Percentiles rank a stretch among this genome's conserved stretches.
Conservation (phyloP, 2,797 vertebrate species). For the Phyllotis vaccarum region DNA sequence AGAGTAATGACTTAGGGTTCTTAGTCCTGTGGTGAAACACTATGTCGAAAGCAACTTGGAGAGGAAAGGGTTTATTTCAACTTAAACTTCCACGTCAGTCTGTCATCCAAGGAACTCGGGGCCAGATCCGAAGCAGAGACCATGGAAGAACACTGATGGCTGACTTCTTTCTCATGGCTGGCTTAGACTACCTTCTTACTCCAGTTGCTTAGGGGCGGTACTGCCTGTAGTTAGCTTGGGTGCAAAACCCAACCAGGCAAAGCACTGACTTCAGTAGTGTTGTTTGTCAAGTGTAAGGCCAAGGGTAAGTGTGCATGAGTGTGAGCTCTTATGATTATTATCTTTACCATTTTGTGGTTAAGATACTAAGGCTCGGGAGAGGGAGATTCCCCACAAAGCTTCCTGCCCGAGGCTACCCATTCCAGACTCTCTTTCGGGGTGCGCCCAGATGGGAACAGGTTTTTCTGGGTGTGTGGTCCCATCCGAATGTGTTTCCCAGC, state of each 20-base stretch:
- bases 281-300: background rate
- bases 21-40: background rate
- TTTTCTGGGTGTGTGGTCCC: background rate
- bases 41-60: background rate
- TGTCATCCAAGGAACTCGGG: background rate
- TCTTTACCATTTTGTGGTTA: background rate
- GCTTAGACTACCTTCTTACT: background rate
- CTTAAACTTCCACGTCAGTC: too few relatives aligned
- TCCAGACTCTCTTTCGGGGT: background rate
- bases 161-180: background rate
- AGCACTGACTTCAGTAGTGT: background rate
- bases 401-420: background rate
- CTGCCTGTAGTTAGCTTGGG: background rate
- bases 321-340: background rate
- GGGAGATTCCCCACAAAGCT: background rate
- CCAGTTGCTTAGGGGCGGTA: background rate
- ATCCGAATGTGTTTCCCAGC: accelerated
- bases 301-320: accelerated
- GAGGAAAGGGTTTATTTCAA: background rate
- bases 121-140: background rate
- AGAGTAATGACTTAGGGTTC: too few relatives aligned
- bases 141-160: background rate
- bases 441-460: accelerated
- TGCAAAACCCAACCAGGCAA: background rate
- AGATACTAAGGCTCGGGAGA: background rate